Base-by-base conservation (phyloP, 2,888 invertebrate species). In the Microdon myrmicae region DNA sequence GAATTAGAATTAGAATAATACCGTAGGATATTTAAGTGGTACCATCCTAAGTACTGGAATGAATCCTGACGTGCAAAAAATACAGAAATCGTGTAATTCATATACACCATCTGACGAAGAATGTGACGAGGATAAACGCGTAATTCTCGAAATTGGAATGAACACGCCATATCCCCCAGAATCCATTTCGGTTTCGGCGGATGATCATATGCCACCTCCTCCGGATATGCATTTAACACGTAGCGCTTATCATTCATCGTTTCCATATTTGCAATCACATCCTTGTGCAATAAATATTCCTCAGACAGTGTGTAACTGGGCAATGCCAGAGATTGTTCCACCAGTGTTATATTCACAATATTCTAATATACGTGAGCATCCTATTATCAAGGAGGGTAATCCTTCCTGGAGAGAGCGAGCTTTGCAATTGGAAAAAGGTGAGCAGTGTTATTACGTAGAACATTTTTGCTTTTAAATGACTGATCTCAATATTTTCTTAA, bases 341-440 rank as follows among this genome's bases (percentile, higher is more conserved):
- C 71, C 77, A 4, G 71, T 76, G 6, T 3, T 54, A 14, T 54
- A 35, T n/a, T 32, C 51, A 6, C 41, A 47, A 9, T 58, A 61
- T 13, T n/a, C 55, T 5, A 58, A 49, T 6, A 29, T 51, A 14
- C 67, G 67, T 2, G 77, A 77, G 38, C 70, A 75, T 39, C 54
- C 68, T 1, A 77, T 77, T 8, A 70, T 70, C 14, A 75, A 76
- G 61, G 75, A 76, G 41, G 70, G 72, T 22, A 78, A 78, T 71
- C 75, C 74, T 73, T 81, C 82, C 23, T 85, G 86, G 85, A 84
- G 84, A 69, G 84, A 85, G 66, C 79, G 84, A 34, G 85, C 86
- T 1, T 68, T 85, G 69, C 86, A 86, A 74, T 81, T 85, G 56
- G 86, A 86, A 74, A 84, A 83, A 82, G 85, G 85, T 85, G 59